Evolutionary conservation across 2,888 invertebrate genomes (phyloP).

Genomic region (Tachina fera): DNA sequence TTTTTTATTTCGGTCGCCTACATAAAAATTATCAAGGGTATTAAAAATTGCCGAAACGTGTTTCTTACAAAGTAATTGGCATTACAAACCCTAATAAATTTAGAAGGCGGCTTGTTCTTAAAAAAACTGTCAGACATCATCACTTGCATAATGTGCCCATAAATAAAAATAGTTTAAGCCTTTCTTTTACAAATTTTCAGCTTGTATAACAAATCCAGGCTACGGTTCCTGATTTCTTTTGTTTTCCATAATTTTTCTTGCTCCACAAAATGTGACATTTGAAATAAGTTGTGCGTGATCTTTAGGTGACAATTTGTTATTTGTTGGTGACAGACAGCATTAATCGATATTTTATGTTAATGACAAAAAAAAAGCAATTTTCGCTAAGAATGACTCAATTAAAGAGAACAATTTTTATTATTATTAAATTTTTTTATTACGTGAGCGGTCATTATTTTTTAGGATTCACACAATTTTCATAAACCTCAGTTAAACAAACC

Average conservation of each 20-base stretch:
- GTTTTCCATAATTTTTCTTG: not conserved
- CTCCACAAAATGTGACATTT: slow-evolving; percentile 31
- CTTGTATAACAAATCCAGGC: not conserved
- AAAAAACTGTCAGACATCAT: slow-evolving; percentile 39
- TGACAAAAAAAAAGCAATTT: slow-evolving; percentile 64
- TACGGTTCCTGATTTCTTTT: not conserved
- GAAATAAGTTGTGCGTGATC: slow-evolving; percentile 45
- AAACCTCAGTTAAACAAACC: not conserved
- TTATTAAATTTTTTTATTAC: slow-evolving; percentile 14
- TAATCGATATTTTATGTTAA: slow-evolving; percentile 78
- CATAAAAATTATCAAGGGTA: not conserved
- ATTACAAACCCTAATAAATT: slow-evolving; percentile 17
- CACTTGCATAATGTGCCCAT: not conserved
- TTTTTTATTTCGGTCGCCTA: too few species aligned
- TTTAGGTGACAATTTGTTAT: slow-evolving; percentile 50
- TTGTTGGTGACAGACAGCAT: slow-evolving; percentile 31
- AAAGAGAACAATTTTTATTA: slow-evolving; percentile 20
- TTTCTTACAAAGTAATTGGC: not conserved
- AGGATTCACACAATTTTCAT: slow-evolving; percentile 3
- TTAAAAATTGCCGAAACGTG: slow-evolving; percentile 10
- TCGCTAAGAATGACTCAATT: slow-evolving; percentile 77
- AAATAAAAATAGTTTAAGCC: slow-evolving; percentile 30
- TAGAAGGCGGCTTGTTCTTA: not conserved
- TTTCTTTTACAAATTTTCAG: slow-evolving; percentile 37
- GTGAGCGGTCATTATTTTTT: slow-evolving; percentile 55